Percentiles rank a stretch among this genome's conserved stretches.
Conservation (phyloP, 2,888 invertebrate species). For the Diadegma fenestrale region DNA sequence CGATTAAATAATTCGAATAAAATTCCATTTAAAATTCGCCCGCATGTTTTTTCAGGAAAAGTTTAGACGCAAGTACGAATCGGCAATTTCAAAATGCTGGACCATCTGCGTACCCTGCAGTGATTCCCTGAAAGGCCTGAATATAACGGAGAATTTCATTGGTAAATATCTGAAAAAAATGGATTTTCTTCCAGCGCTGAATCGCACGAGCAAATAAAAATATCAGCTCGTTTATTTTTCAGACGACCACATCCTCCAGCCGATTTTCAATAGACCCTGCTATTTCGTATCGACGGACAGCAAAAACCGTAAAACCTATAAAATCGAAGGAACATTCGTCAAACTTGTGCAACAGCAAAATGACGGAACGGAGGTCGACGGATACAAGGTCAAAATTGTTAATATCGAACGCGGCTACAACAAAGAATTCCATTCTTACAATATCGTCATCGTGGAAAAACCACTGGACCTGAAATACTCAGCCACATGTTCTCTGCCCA, state of each 20-base stretch:
- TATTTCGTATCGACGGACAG: slow-evolving; percentile 68
- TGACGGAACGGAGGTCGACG: slow-evolving; percentile 52
- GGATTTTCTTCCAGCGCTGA: background rate
- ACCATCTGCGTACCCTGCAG: slow-evolving; percentile 77
- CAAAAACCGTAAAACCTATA: slow-evolving; percentile 64
- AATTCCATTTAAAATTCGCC: background rate
- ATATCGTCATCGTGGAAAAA: slow-evolving; percentile 73
- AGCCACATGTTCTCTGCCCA: slow-evolving; percentile 29
- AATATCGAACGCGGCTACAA: slow-evolving; percentile 76
- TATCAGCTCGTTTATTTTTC: slow-evolving; percentile 57
- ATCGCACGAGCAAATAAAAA: background rate
- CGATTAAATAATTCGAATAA: background rate
- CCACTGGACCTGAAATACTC: slow-evolving; percentile 72
- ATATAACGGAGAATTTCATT: slow-evolving; percentile 74
- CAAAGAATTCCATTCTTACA: slow-evolving; percentile 75
- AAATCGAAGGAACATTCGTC: slow-evolving; percentile 67
- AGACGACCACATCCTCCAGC: slow-evolving; percentile 76
- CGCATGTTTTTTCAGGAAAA: slow-evolving; percentile 71
- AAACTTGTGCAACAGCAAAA: slow-evolving; percentile 61
- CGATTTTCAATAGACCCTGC: slow-evolving; percentile 61
- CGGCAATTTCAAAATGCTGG: slow-evolving; percentile 75
- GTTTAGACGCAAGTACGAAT: slow-evolving; percentile 74
- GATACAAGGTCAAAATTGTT: slow-evolving; percentile 68
- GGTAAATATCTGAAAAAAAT: slow-evolving; percentile 66
- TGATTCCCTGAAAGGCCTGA: slow-evolving; percentile 72